Evolutionary conservation across 2,797 vertebrate species (phyloP).

Genomic region (Pangasius krempfi): DNA sequence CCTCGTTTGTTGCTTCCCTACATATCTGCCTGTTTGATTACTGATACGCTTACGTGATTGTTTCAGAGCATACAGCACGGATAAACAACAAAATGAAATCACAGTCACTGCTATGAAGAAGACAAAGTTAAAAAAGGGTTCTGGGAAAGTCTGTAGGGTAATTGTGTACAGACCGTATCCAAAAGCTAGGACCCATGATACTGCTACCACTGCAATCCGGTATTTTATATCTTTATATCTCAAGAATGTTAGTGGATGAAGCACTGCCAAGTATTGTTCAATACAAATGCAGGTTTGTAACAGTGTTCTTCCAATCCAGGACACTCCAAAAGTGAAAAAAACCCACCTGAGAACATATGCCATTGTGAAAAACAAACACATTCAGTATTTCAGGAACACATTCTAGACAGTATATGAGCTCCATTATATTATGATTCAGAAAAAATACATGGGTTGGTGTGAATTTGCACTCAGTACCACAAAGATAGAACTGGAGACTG

Average conservation of each 20-base stretch:
- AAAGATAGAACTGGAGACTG: not conserved
- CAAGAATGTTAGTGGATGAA: constrained; percentile 9
- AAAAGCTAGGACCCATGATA: not conserved
- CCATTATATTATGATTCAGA: constrained; percentile 2
- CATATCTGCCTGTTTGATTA: constrained; percentile 9
- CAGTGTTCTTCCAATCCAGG: not conserved
- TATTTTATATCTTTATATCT: constrained; percentile 1
- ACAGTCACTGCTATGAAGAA: not conserved
- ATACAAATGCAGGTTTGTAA: constrained; percentile 35
- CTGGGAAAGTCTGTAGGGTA: not conserved
- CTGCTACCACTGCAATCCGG: not conserved
- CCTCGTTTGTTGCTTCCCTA: constrained; percentile 42
- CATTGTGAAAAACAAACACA: not conserved
- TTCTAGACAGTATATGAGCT: constrained; percentile 5
- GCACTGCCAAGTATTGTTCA: constrained; percentile 32
- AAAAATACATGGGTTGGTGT: not conserved
- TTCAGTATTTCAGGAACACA: not conserved
- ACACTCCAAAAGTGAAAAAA: not conserved
- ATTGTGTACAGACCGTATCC: constrained; percentile 2
- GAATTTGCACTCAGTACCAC: not conserved
- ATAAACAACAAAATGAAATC: constrained; percentile 33
- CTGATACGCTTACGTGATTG: not conserved
- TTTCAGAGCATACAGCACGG: constrained; percentile 33
- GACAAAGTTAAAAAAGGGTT: not conserved
- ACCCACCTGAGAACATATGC: not conserved